A percentile compares a stretch with the other conserved stretches of the same genome.
phyloP scores from a whole-genome alignment of 1,140 invertebrate genomes.

The Bombus superbus region DNA sequence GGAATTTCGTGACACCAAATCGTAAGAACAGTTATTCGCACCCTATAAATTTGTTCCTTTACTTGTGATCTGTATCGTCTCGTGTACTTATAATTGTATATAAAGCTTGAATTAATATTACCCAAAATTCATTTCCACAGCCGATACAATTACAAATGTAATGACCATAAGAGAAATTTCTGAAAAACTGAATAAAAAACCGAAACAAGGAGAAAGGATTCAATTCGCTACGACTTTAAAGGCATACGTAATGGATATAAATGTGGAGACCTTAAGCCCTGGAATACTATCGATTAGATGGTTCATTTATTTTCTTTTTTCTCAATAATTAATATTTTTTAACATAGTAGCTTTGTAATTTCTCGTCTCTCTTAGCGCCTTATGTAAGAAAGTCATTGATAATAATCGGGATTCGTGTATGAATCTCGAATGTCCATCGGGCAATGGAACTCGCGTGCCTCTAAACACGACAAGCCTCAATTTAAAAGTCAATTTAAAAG shows the following conservation, averaged over 20 bases:
- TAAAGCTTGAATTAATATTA: not conserved
- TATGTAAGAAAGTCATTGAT: conserved; percentile 75
- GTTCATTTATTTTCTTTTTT: conserved; percentile 56
- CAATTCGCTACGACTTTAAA: conserved; percentile 80
- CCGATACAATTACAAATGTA: conserved; percentile 77
- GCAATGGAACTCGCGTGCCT: conserved; percentile 74
- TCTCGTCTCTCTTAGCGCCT: conserved; percentile 66
- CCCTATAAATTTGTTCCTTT: too few species aligned
- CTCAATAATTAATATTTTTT: not conserved
- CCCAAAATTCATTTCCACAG: conserved; percentile 55
- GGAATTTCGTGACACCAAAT: conserved; percentile 77
- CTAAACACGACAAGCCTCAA: conserved; percentile 73
- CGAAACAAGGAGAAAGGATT: conserved; percentile 62
- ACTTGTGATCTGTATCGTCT: not conserved
- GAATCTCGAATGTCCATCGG: conserved; percentile 80
- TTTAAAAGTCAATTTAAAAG: conserved; percentile 79
- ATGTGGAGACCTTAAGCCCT: conserved; percentile 72
- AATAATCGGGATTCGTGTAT: conserved; percentile 77
- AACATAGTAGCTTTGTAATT: not conserved
- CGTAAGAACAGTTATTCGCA: conserved; percentile 66
- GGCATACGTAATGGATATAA: conserved; percentile 79
- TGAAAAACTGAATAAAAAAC: conserved; percentile 69
- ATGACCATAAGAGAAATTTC: conserved; percentile 82
- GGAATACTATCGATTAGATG: conserved; percentile 73
- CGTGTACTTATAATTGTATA: not conserved